Conservation (phyloP, 2,113 vertebrate species). For the Pseudopodoces humilis region DNA sequence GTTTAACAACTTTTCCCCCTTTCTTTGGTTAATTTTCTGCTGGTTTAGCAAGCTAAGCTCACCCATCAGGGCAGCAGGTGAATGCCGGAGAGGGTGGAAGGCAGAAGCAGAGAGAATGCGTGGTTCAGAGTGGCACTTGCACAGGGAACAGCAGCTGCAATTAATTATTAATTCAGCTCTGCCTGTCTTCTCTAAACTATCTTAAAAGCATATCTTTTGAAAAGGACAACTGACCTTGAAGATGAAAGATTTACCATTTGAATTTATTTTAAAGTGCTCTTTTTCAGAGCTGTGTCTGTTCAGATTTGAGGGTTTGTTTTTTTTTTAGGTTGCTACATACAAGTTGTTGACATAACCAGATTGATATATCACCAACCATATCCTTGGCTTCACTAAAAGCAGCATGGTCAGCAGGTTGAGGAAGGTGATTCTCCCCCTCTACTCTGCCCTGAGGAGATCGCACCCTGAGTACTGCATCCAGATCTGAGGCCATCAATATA, state of each 20-base stretch:
- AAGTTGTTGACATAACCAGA: neutral
- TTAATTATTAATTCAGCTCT: conserved; percentile 31
- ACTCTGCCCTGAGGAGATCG: neutral
- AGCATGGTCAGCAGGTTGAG: neutral
- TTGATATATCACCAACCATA: neutral
- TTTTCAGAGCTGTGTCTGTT: neutral
- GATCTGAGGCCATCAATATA: neutral
- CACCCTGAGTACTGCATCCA: neutral
- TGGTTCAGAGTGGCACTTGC: neutral
- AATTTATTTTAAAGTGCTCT: neutral
- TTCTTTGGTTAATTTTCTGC: neutral
- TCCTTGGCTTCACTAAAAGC: neutral
- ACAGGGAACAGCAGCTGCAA: neutral
- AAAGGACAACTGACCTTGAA: neutral
- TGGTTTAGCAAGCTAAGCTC: neutral
- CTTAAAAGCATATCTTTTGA: neutral
- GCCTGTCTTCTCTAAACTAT: neutral
- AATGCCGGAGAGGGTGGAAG: neutral
- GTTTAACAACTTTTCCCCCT: neutral
- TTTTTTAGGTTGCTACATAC: neutral
- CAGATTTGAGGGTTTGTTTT: neutral
- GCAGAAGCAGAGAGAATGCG: neutral
- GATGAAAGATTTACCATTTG: neutral
- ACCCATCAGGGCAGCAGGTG: neutral
- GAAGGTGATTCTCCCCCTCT: neutral